Conservation (phyloP, 1,140 invertebrate species). For the Harlomillsia oculata region DNA sequence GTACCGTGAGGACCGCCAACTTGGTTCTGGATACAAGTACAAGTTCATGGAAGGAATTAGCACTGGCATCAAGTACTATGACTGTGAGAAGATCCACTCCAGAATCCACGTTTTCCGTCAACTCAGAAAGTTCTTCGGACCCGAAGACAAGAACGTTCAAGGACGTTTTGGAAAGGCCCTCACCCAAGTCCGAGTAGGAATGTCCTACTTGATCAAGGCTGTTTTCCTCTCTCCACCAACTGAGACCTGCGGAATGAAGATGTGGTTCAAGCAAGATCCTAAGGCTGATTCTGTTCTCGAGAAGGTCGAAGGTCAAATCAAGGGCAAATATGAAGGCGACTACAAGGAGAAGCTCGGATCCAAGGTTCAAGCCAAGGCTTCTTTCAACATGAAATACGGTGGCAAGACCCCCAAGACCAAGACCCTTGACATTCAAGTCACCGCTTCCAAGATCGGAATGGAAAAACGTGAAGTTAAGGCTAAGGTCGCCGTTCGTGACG, state of each 20-base stretch:
- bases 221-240: constrained; percentile 34
- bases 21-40: constrained; percentile 29
- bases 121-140: constrained; percentile 32
- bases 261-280: constrained; percentile 27
- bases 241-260: constrained; percentile 34
- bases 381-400: constrained; percentile 27
- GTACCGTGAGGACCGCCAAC: constrained; percentile 23
- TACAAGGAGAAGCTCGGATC: constrained; percentile 29
- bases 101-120: constrained; percentile 21
- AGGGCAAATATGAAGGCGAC: constrained; percentile 27
- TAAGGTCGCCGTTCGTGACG: constrained; percentile 21
- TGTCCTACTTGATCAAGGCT: constrained; percentile 20
- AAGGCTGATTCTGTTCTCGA: constrained; percentile 23
- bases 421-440: constrained; percentile 15
- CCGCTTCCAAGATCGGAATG: constrained; percentile 20
- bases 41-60: constrained; percentile 30
- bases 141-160: constrained; percentile 31
- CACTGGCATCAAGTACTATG: constrained; percentile 30
- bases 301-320: constrained; percentile 31
- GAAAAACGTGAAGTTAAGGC: constrained; percentile 23
- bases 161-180: constrained; percentile 12
- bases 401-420: constrained; percentile 28
- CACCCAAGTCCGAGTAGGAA: constrained; percentile 27
- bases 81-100: constrained; percentile 34
- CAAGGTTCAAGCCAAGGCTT: constrained; percentile 21